Percentiles rank a stretch among this genome's conserved stretches.
These are phyloP conservation scores for Merluccius polli DNA, from an alignment of 2,797 vertebrate species.

Conservation along the genomic window DNA sequence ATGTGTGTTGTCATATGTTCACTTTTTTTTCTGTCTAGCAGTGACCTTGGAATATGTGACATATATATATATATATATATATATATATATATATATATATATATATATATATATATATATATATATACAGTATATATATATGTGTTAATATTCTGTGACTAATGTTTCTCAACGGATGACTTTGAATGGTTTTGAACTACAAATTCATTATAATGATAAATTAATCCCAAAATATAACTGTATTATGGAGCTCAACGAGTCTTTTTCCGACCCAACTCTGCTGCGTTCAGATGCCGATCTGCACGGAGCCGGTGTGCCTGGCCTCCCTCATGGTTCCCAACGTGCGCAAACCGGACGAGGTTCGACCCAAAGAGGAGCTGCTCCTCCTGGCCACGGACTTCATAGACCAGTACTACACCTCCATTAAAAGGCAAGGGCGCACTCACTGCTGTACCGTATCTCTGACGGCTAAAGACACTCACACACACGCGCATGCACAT, in stretches of 20 bases:
- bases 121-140: too few species aligned
- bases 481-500: too few species aligned
- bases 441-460: neutral
- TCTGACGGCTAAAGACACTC: too few species aligned
- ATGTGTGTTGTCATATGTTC: too few species aligned
- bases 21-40: too few species aligned
- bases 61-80: too few species aligned
- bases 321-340: conserved; percentile 86
- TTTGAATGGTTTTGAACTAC: too few species aligned
- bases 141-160: too few species aligned
- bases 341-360: conserved; percentile 83
- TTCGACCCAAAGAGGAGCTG: conserved; percentile 80
- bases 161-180: too few species aligned
- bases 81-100: too few species aligned
- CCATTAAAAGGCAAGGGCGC: conserved; percentile 85
- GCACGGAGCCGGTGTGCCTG: conserved; percentile 84
- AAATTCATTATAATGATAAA: neutral
- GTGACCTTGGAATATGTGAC: too few species aligned
- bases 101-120: too few species aligned
- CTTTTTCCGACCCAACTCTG: neutral
- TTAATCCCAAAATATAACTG: neutral
- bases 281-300: conserved; percentile 77
- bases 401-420: conserved; percentile 95
- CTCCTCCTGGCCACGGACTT: conserved; percentile 91
- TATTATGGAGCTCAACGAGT: neutral